Percentiles rank a stretch among this genome's conserved stretches.
phyloP scores from a whole-genome alignment of 2,888 invertebrate genomes.

The Carcina quercana region DNA sequence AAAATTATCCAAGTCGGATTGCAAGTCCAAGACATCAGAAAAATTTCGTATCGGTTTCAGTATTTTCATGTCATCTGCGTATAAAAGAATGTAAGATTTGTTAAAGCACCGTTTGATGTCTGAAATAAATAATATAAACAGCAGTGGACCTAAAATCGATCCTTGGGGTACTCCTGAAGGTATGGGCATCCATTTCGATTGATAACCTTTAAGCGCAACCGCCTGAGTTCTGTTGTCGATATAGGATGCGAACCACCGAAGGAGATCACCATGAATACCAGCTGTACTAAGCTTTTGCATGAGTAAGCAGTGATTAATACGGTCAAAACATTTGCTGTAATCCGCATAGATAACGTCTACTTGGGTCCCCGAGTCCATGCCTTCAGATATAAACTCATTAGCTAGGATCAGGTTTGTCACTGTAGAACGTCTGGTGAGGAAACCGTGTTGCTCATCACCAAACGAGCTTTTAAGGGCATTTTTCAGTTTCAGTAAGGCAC shows the following conservation, averaged over 20 bases:
- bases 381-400: not conserved
- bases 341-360: conserved; percentile 1
- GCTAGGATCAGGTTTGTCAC: too few species aligned
- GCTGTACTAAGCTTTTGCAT: not conserved
- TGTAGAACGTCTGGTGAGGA: too few species aligned
- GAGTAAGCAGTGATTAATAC: not conserved
- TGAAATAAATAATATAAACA: conserved; percentile 1
- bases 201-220: not conserved
- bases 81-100: not conserved
- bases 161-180: conserved; percentile 2
- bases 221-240: not conserved
- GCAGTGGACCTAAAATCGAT: conserved; percentile 1
- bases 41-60: too few species aligned
- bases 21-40: too few species aligned
- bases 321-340: conserved; percentile 1
- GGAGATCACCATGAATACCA: not conserved
- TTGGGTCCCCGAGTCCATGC: not conserved
- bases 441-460: too few species aligned
- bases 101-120: not conserved
- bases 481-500: too few species aligned
- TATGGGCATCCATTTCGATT: not conserved
- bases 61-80: conserved; percentile 4
- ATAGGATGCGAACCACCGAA: conserved; percentile 2
- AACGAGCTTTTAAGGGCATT: too few species aligned
- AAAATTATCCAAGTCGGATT: too few species aligned